Evolutionary conservation across 53 echinoderm and acorn worm species (phyloP).

Genomic region (Echinarachnius parma): DNA sequence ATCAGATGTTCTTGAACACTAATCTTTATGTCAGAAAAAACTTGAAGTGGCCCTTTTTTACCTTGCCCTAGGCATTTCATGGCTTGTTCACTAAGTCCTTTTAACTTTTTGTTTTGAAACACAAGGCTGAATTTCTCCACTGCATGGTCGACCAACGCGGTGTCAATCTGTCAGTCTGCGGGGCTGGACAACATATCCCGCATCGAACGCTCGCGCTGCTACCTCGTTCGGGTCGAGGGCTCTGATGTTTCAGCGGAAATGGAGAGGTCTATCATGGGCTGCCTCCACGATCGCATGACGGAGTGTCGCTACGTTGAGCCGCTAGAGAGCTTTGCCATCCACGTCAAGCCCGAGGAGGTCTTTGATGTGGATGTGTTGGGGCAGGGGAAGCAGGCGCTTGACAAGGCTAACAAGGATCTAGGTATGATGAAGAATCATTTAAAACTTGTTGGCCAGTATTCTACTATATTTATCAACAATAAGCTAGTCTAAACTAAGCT

Average conservation of each 20-base stretch:
- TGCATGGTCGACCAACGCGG: conserved; percentile 98
- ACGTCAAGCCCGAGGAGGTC: conserved; percentile 71
- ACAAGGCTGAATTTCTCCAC: conserved; percentile 90
- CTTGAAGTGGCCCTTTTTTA: too few species aligned
- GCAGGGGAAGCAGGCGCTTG: conserved; percentile 66
- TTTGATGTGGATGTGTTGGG: conserved; percentile 83
- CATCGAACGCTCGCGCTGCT: conserved; percentile 75
- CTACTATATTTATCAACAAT: too few species aligned
- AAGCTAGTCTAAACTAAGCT: too few species aligned
- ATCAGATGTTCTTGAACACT: too few species aligned
- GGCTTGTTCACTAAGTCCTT: too few species aligned
- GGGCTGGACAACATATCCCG: conserved; percentile 71
- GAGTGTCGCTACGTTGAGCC: conserved; percentile 81
- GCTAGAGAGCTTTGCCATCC: conserved; percentile 71
- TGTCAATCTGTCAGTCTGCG: conserved; percentile 94
- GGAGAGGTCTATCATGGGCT: conserved; percentile 50
- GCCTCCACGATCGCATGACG: conserved; percentile 92
- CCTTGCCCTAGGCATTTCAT: too few species aligned
- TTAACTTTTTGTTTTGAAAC: too few species aligned
- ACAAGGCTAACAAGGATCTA: conserved; percentile 89
- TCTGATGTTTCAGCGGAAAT: conserved; percentile 38
- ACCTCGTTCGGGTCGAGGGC: conserved; percentile 43
- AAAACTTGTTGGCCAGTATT: too few species aligned
- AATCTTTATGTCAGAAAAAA: too few species aligned
- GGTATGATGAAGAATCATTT: conserved; percentile 56